Percentiles rank a stretch among this genome's conserved stretches.
These are phyloP conservation scores for Nemapogon koenigi DNA, from an alignment of 2,888 invertebrate species.

Conservation along the genomic window DNA sequence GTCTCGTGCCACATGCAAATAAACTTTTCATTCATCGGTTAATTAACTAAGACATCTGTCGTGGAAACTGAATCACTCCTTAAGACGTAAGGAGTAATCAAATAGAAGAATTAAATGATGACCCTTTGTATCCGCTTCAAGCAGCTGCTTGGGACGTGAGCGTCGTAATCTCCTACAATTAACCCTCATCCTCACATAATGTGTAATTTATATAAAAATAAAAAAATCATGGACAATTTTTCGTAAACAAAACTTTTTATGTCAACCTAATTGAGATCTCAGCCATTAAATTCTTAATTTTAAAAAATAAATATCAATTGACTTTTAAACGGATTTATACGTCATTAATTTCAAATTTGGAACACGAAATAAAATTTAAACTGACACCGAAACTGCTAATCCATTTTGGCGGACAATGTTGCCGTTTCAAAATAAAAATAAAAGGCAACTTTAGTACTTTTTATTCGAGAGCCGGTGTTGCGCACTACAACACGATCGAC, in stretches of 20 bases:
- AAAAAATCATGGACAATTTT: too few species aligned
- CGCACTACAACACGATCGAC: conserved; percentile 4
- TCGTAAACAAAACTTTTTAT: too few species aligned
- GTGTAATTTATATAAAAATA: conserved; percentile 20
- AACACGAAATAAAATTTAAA: too few species aligned
- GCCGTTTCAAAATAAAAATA: conserved; percentile 2
- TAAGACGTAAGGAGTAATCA: conserved; percentile 44
- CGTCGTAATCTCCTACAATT: too few species aligned
- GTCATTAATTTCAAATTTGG: too few species aligned
- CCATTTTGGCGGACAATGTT: conserved; percentile 8
- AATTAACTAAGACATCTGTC: conserved; percentile 59
- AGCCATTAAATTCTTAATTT: too few species aligned
- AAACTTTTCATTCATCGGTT: conserved; percentile 52
- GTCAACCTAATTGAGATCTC: too few species aligned
- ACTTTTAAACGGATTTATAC: conserved; percentile 18
- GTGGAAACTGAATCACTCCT: conserved; percentile 57
- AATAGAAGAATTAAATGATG: conserved; percentile 51
- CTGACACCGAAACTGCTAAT: conserved; percentile 11
- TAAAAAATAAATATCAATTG: too few species aligned
- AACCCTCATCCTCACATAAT: too few species aligned
- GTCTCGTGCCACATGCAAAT: conserved; percentile 38
- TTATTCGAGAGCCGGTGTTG: not conserved
- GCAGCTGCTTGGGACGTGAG: conserved; percentile 39
- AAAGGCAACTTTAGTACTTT: not conserved
- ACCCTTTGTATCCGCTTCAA: conserved; percentile 51